Evolutionary conservation across 1,140 invertebrate genomes (phyloP).

Genomic region (Plectrocnemia conspersa): DNA sequence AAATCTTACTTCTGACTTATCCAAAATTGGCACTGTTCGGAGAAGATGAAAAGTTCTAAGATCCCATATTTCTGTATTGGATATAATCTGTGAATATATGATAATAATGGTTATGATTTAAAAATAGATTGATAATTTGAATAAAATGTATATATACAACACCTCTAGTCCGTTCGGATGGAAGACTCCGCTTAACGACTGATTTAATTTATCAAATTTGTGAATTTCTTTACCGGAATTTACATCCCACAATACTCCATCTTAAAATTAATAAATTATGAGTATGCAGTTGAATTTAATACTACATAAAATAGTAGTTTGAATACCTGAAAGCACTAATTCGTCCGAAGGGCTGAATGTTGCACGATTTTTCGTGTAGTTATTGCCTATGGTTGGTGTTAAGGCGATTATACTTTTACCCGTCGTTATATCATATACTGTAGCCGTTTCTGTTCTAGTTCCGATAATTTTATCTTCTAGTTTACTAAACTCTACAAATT

Average conservation of each 20-base stretch:
- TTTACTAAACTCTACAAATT: conserved; percentile 91
- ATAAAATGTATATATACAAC: no score
- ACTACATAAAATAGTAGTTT: neutral
- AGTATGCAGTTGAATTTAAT: no score
- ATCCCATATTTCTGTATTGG: conserved; percentile 95
- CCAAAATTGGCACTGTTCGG: conserved; percentile 86
- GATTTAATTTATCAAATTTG: conserved; percentile 97
- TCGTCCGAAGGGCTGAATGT: conserved; percentile 93
- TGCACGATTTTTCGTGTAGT: conserved; percentile 90
- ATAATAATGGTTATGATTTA: no score
- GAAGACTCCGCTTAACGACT: conserved; percentile 90
- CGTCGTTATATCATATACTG: conserved; percentile 85
- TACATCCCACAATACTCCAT: conserved; percentile 96
- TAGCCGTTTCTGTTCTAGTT: conserved; percentile 67
- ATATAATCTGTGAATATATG: conserved; percentile 56
- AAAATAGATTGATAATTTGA: no score
- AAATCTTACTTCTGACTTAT: conserved; percentile 79
- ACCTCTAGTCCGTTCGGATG: conserved; percentile 96
- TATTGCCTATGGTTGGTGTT: conserved; percentile 77
- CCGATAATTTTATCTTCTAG: conserved; percentile 80
- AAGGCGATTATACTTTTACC: conserved; percentile 70
- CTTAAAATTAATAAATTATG: conserved; percentile 43
- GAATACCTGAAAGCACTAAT: conserved; percentile 71
- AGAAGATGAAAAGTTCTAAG: conserved; percentile 89
- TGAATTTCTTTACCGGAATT: conserved; percentile 82